Base-by-base conservation (phyloP, 92 coral and sea anemone species). In the Zoanthus sansibaricus region DNA sequence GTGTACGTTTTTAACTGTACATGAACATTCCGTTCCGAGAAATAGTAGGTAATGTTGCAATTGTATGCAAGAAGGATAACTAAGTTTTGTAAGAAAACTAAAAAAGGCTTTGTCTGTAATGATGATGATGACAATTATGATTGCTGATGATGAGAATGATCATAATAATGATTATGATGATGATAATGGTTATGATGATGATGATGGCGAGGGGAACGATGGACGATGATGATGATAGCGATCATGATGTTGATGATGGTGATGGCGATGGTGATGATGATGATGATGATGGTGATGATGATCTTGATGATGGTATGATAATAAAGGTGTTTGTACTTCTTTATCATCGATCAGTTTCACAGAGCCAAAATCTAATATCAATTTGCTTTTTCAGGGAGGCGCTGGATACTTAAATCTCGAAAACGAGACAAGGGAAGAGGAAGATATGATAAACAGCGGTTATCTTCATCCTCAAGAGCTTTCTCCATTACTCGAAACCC, bases 341-440 rank as follows among this genome's bases (percentile, higher is more conserved):
- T 7, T 49, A 49, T 49, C 55, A 7, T 3, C 25, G 25, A 25
- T 25, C 9, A 10, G 44, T 8, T 20, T 18, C 1, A 13, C 21
- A 20, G 1, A 67, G 8, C 72, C 32, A 67, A 67, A 67, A 7
- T 33, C 46, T 5, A 25, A 30, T 69, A 32, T 69, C 46, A 69
- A 69, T 12, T 8, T 16, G 17, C 31, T 15, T 17, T 49, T 61
- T 56, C 18, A 95, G 98, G 85, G 93, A 68, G 98, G 98, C 5
- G 98, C 90, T 74, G 94, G 92, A 9, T 93, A 95, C 77, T 87
- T 94, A 9, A 92, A 94, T 62, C 91, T 95, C 30, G 94, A 89
- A 45, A 88, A 89, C 33, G 94, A 84, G 5, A 88, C 89, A 87
- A 31, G 18, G 32, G 32, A 49, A 68, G 67, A 76, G 80, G 87